Base-by-base conservation (phyloP, 1,140 invertebrate genomes). In the Drosophila navojoa region DNA sequence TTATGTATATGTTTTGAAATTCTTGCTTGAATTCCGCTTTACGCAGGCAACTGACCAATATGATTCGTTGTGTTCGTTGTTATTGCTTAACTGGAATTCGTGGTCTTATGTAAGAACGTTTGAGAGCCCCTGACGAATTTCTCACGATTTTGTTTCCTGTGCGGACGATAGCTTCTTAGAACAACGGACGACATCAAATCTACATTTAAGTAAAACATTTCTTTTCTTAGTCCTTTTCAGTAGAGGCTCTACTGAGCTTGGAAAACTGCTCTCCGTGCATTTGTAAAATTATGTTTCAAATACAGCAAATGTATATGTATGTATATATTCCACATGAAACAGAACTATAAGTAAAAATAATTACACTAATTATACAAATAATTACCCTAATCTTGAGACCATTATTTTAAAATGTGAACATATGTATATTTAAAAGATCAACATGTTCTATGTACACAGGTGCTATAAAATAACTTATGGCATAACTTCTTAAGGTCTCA, bases 121-220 rank as follows among this genome's bases (percentile, higher is more conserved):
- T 49, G 42, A 47, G 19, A 32, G 42, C 44, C 50, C 19, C 54
- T 15, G 5, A 50, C 52, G 27, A n/a, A 59, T 58, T 72, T 72
- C 71, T 57, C 66, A 74, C 35, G 38, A 44, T 49, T 10, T 52
- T 40, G 59, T 38, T 75, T 75, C 71, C 71, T 75, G 67, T 59
- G 61, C 50, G 59, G 54, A 50, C 35, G 32, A 6, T n/a, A 15
- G 10, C 16, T 45, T 16, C n/a, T 45, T 19, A 45, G 11, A 38
- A 38, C 16, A 13, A 25, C 25, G 47, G 35, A 11, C 10, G 35
- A 11, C 35, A 38, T 13, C 35, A 11, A 1, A 4, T 38, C 35
- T 3, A 38, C 3, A 38, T 35, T 35, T 35, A 7, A 35, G 10
- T 10, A 35, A 7, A 2, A 35, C 27, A 29, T 29, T 29, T 29